phyloP scores from a whole-genome alignment of 2,888 invertebrate species.

The Eupithecia subfuscata region DNA sequence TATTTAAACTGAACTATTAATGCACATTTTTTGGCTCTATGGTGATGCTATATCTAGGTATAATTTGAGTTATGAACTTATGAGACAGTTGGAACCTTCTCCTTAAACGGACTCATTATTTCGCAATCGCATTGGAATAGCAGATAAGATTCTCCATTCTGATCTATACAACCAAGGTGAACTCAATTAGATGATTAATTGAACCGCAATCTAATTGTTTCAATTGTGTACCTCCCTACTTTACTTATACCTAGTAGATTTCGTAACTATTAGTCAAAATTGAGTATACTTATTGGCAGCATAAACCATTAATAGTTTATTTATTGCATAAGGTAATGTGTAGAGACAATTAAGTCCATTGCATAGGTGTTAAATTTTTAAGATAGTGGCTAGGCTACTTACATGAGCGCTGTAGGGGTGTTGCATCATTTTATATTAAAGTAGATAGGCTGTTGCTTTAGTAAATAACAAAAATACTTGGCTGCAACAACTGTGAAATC shows the following conservation, averaged over 20 bases:
- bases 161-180: conserved; percentile 31
- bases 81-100: background rate
- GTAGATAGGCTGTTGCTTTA: background rate
- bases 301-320: background rate
- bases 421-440: background rate
- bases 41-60: too few species aligned
- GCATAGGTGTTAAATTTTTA: too few species aligned
- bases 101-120: conserved; percentile 30
- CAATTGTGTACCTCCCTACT: background rate
- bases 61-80: background rate
- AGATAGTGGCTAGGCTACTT: too few species aligned
- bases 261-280: background rate
- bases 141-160: conserved; percentile 6
- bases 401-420: background rate
- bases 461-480: background rate
- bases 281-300: background rate
- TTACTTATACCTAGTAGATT: too few species aligned
- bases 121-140: conserved; percentile 21
- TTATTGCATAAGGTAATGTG: too few species aligned
- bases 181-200: conserved; percentile 30
- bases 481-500: background rate
- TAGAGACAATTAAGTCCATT: too few species aligned
- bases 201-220: conserved; percentile 29
- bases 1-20: background rate
- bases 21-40: background rate